phyloP scores from a whole-genome alignment of 2,888 invertebrate species.

The Spatulosminthurus flaviceps region DNA sequence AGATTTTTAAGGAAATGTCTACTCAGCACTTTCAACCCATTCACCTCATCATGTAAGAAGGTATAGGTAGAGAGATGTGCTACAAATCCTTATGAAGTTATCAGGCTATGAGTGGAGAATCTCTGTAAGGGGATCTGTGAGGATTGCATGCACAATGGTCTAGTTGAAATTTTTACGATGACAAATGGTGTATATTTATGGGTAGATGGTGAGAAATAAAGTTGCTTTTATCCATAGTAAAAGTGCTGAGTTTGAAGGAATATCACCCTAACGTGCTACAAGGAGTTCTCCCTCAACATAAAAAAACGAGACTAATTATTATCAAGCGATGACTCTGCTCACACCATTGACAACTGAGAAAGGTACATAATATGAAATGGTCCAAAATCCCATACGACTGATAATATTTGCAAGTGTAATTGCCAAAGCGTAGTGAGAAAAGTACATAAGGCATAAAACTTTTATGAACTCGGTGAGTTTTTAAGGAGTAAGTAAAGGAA shows the following conservation, averaged over 20 bases:
- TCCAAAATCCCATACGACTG: too few species aligned
- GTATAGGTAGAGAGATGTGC: too few species aligned
- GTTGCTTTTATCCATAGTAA: background rate
- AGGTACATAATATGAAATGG: background rate
- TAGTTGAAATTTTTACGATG: constrained; percentile 10
- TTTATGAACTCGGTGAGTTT: too few species aligned
- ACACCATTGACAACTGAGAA: background rate
- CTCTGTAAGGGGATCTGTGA: too few species aligned
- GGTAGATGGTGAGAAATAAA: background rate
- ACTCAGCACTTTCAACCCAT: too few species aligned
- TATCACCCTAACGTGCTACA: background rate
- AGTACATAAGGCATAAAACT: too few species aligned
- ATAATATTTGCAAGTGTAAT: too few species aligned
- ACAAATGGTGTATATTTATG: constrained; percentile 9
- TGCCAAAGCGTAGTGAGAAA: too few species aligned
- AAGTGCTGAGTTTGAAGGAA: background rate
- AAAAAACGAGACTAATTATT: background rate
- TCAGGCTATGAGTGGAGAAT: too few species aligned
- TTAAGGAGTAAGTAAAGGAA: background rate
- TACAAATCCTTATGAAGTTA: too few species aligned
- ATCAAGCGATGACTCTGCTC: background rate
- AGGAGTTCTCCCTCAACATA: background rate
- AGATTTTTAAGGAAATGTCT: too few species aligned
- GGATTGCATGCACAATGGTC: background rate
- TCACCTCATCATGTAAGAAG: too few species aligned